Conservation (phyloP, 2,113 vertebrate genomes). For the Nyctibius bracteatus region DNA sequence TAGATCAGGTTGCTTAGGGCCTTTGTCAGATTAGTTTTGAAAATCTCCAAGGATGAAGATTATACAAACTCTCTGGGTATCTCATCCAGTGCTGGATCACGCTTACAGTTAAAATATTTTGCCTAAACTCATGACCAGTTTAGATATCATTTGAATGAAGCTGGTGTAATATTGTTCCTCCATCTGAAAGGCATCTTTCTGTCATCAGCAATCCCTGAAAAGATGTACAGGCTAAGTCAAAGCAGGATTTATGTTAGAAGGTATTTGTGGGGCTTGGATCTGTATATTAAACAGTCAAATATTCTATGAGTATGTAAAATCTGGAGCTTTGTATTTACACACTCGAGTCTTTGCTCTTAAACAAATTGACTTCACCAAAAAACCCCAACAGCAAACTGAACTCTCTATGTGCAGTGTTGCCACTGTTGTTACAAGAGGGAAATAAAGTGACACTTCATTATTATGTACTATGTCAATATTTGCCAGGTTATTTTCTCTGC, state of each 20-base stretch:
- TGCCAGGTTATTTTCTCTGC: not conserved
- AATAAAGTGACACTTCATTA: not conserved
- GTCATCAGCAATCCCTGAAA: not conserved
- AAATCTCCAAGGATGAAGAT: not conserved
- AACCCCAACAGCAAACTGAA: not conserved
- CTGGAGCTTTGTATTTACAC: not conserved
- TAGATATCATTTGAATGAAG: not conserved
- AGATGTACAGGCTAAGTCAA: not conserved
- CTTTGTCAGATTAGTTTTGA: not conserved
- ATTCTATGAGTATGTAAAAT: not conserved
- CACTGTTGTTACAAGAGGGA: not conserved
- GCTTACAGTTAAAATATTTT: not conserved
- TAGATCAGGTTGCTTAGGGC: not conserved
- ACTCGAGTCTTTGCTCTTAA: not conserved
- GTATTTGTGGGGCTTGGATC: not conserved
- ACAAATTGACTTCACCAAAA: not conserved
- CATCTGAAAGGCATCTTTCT: not conserved
- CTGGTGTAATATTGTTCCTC: not conserved
- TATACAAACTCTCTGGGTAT: not conserved
- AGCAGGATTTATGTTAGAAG: not conserved
- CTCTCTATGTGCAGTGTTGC: not conserved
- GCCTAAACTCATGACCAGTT: not conserved
- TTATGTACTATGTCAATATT: not conserved
- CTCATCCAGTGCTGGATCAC: not conserved
- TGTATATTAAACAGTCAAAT: not conserved